Conservation (phyloP, 2,113 vertebrate species). For the Cromileptes altivelis region DNA sequence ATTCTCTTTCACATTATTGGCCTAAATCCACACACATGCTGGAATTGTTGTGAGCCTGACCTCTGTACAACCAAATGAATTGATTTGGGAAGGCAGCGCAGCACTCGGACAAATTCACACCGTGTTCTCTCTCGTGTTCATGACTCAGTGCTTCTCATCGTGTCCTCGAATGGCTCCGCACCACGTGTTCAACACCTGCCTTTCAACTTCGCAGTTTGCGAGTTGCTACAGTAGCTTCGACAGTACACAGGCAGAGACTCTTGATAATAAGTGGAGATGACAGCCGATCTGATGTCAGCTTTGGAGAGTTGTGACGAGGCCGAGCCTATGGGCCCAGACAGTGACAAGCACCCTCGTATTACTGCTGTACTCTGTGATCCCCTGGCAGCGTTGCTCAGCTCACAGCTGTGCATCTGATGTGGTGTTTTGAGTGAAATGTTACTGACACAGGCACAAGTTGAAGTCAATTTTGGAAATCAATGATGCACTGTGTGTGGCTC, state of each 20-base stretch:
- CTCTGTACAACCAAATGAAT: slow-evolving; percentile 23
- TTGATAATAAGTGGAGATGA: slow-evolving; percentile 61
- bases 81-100: slow-evolving; percentile 22
- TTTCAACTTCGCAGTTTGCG: slow-evolving; percentile 8
- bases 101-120: slow-evolving; percentile 45
- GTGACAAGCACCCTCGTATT: slow-evolving; percentile 37
- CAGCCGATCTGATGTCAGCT: slow-evolving; percentile 60
- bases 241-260: slow-evolving; percentile 29
- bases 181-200: slow-evolving; percentile 56
- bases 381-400: slow-evolving; percentile 48
- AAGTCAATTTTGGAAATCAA: slow-evolving; percentile 23
- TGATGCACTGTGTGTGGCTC: background rate
- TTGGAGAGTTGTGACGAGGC: slow-evolving; percentile 45
- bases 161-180: slow-evolving; percentile 58
- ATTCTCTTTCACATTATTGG: slow-evolving; percentile 3
- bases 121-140: slow-evolving; percentile 32
- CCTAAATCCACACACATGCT: background rate
- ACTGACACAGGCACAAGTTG: slow-evolving; percentile 20
- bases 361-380: slow-evolving; percentile 29
- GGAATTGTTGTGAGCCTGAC: slow-evolving; percentile 11
- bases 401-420: slow-evolving; percentile 48
- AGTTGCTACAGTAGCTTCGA: slow-evolving; percentile 38
- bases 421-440: background rate
- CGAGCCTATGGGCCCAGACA: slow-evolving; percentile 42
- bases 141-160: slow-evolving; percentile 55